Evolutionary conservation across 2,113 vertebrate genomes (phyloP), one percentile per base, ranked within the genome.

Genomic region (Ophiodon elongatus): DNA sequence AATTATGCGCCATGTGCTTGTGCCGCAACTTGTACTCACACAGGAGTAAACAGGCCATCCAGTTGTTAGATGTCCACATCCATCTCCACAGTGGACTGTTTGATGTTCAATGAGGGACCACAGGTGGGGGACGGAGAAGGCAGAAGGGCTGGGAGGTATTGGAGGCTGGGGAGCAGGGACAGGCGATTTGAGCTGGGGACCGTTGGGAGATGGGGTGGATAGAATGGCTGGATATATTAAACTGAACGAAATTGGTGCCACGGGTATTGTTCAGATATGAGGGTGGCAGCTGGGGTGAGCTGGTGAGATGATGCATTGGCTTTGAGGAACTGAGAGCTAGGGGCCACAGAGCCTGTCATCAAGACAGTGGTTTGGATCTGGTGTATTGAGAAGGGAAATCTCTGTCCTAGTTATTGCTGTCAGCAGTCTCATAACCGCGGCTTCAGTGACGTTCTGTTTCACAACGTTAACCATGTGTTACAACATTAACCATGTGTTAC

Each of bases 21-120:
- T 71, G 73, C 73, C 14, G 70, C 83, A 73, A 68, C 80, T 84
- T 57, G 83, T 82, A 15, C 79, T 80, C 83, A 45, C 73, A 57
- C 33, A 19, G 84, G 75, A 86, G 82, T 75, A 83, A 91, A 88
- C 79, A 59, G 85, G 77, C 86, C 35, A 72, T 85, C 59, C 88
- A 65, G 85, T 86, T 88, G 91, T 89, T 88, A 63, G 84, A 89
- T 89, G 91, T 79, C 73, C 80, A 77, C 73, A 93, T 92, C 72
- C 87, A 86, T 91, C 91, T 91, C 80, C 25, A 11, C 62, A 0
- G 71, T 6, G 54, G 87, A 88, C 84, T 59, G 73, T 43, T 91
- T 88, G 87, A 92, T 92, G 91, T 85, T 90, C 84, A 71, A 62
- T 72, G 50, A 50, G 90, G 88, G 90, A 85, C 69, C 11, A 1